Evolutionary conservation across 2,113 vertebrate genomes (phyloP).

Genomic region (Chamaea fasciata): DNA sequence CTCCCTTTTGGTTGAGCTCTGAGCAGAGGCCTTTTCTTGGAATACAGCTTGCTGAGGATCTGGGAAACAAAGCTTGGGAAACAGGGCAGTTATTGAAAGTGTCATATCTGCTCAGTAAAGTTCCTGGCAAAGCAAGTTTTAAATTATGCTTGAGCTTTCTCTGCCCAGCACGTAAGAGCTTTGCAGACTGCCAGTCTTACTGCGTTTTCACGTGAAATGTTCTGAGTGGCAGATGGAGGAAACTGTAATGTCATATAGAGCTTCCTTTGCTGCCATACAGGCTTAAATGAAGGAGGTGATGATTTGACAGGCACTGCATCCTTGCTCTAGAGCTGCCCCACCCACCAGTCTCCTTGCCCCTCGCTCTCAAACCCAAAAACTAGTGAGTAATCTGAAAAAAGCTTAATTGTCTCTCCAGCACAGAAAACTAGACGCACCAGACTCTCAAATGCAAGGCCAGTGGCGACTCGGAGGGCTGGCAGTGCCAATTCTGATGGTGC

Average conservation of each 20-base stretch:
- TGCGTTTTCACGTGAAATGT: neutral
- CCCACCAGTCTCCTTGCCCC: neutral
- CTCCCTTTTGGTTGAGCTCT: neutral
- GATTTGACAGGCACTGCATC: neutral
- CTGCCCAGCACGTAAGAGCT: neutral
- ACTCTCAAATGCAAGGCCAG: neutral
- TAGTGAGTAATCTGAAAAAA: neutral
- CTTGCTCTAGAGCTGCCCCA: neutral
- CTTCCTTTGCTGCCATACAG: neutral
- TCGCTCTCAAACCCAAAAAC: neutral
- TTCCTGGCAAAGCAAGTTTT: neutral
- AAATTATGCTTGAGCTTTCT: neutral
- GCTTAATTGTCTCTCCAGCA: neutral
- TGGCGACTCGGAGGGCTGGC: neutral
- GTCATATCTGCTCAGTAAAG: neutral
- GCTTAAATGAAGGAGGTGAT: neutral
- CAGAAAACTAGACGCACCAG: accelerated
- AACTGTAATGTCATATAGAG: neutral
- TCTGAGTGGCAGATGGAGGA: neutral
- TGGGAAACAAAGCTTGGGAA: neutral
- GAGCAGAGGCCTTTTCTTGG: neutral
- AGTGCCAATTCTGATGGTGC: accelerated
- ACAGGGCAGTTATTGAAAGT: neutral
- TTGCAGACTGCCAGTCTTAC: neutral
- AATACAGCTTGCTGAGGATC: neutral